phyloP scores from a whole-genome alignment of 2,888 invertebrate species.

The Alitta virens region DNA sequence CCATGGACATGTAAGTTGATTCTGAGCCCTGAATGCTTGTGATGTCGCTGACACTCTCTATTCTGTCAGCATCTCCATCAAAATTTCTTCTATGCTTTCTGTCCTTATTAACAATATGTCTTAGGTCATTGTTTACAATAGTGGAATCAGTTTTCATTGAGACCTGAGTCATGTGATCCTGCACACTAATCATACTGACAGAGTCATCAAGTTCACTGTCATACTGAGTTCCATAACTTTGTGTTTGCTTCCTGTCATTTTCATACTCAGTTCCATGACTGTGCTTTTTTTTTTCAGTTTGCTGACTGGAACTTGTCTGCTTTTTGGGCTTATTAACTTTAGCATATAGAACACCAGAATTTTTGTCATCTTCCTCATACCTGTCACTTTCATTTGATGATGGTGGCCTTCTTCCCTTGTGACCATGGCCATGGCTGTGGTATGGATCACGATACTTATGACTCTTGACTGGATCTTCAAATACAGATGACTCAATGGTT shows the following conservation, averaged over 20 bases:
- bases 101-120: not conserved
- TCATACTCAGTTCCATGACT: not conserved
- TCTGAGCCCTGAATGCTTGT: slow-evolving; percentile 8
- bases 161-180: not conserved
- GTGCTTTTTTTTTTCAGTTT: not conserved
- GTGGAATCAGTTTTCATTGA: not conserved
- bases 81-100: not conserved
- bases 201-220: not conserved
- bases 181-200: not conserved
- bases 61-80: slow-evolving; percentile 1
- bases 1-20: slow-evolving; percentile 13
- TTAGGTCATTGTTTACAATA: slow-evolving; percentile 3
- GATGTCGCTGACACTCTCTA: slow-evolving; percentile 2
- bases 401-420: not conserved
- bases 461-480: slow-evolving; percentile 2
- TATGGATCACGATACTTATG: not conserved
- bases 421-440: not conserved
- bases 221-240: not conserved
- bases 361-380: not conserved
- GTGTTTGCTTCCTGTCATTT: slow-evolving; percentile 3
- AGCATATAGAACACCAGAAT: not conserved
- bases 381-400: not conserved
- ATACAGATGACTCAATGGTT: slow-evolving; percentile 15
- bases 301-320: not conserved
- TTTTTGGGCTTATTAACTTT: not conserved